Base-by-base conservation (phyloP, 2,888 invertebrate species). In the Tridacna crocea region DNA sequence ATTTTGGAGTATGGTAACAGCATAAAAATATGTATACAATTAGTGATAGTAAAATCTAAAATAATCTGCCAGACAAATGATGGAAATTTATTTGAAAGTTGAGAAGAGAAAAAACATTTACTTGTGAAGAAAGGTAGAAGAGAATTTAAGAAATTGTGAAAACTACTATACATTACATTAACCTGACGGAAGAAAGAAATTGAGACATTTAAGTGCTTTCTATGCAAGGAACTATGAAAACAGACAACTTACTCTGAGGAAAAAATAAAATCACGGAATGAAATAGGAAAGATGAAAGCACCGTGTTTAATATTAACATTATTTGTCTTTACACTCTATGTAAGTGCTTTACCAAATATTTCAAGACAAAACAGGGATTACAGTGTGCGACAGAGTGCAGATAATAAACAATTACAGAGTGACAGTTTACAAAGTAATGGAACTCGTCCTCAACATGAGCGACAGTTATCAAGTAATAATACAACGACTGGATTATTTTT, bases 311-410 rank as follows among this genome's bases (percentile, higher is more conserved):
- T 51, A 51, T 10, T 55, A 55, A 55, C 19, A 10, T 55, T 19
- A 11, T 55, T 15, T 55, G 3, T 70, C 51, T 22, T 70, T 0
- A 51, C 26, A 51, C n/a, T 13, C 6, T 51, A 4, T 51, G 70
- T 70, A n/a, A 47, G 26, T 48, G 70, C 51, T 70, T 15, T 51
- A 70, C 51, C 70, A 70, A 70, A 70, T 47, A 70, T 12, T 22
- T 12, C 19, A 24, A 70, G 17, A 24, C 70, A 12, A 51, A 26
- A 66, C 13, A 36, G 13, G 13, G 70, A 70, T 22, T 22, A 51
- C 6, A 22, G 22, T 51, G 48, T 70, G 51, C 70, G 51, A 48
- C 48, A 70, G 22, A 51, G 24, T 70, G 24, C 70, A 11, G 51
- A 48, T 51, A 26, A 12, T 22, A 22, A 48, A 51, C 15, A 22